Evolutionary conservation across 2,113 vertebrate genomes (phyloP).

Genomic region (Ciconia stormi): DNA sequence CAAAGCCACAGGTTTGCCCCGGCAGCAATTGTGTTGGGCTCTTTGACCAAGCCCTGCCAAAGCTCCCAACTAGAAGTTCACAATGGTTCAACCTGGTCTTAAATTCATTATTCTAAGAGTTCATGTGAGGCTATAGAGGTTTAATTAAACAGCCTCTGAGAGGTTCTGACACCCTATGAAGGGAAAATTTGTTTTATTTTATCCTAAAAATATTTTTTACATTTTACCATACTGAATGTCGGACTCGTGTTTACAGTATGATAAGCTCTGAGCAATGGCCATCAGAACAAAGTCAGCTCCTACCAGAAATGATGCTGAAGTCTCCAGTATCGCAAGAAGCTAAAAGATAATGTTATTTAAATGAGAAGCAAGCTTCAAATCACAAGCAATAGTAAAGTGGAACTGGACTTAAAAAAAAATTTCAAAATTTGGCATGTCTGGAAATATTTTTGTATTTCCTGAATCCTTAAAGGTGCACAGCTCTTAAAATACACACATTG

Average conservation of each 20-base stretch:
- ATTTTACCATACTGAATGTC: background rate
- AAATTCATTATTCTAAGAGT: background rate
- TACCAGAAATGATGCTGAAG: background rate
- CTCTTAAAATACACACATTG: background rate
- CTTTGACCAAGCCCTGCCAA: background rate
- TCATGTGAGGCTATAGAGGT: background rate
- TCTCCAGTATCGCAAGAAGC: background rate
- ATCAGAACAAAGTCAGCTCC: background rate
- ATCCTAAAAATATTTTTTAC: background rate
- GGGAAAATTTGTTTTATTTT: background rate
- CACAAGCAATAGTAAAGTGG: background rate
- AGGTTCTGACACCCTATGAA: background rate
- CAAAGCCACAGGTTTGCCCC: background rate
- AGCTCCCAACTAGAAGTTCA: background rate
- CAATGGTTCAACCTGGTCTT: background rate
- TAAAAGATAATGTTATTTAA: background rate
- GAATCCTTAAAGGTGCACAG: background rate
- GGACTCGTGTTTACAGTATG: accelerated
- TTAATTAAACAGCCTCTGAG: background rate
- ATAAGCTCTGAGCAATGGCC: background rate
- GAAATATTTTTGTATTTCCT: background rate
- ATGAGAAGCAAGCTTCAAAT: background rate
- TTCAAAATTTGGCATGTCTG: background rate
- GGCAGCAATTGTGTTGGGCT: accelerated
- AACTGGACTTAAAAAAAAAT: background rate